Evolutionary conservation across 1,140 invertebrate genomes (phyloP).

Genomic region (Babylonia areolata): DNA sequence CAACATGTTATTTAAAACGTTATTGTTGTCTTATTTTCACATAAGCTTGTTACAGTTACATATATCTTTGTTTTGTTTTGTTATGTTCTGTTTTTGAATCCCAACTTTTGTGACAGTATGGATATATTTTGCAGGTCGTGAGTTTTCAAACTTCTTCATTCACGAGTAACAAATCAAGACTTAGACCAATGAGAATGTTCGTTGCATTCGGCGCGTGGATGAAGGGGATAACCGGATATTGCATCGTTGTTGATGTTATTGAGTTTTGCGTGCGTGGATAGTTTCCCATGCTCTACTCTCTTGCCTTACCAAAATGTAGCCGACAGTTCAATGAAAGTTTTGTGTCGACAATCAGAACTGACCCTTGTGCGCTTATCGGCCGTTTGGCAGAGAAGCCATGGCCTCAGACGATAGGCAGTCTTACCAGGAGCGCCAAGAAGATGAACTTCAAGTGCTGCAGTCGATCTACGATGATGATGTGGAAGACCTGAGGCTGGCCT

Average conservation of each 20-base stretch:
- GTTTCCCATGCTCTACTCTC: not conserved
- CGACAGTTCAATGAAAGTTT: slow-evolving; percentile 18
- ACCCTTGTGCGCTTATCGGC: not conserved
- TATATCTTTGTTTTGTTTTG: not conserved
- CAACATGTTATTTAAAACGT: too few relatives aligned
- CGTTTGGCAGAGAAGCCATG: not conserved
- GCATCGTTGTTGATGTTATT: slow-evolving; percentile 5
- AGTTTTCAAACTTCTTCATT: not conserved
- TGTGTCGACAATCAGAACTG: not conserved
- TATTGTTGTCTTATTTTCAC: too few relatives aligned
- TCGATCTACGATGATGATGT: not conserved
- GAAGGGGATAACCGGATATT: not conserved
- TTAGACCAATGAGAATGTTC: slow-evolving; percentile 1
- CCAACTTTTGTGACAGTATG: too few relatives aligned
- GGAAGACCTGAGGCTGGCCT: slow-evolving; percentile 6
- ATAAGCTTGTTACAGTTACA: not conserved
- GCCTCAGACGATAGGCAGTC: not conserved
- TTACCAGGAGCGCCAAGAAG: slow-evolving; percentile 1
- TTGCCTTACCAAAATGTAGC: not conserved
- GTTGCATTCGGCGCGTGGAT: not conserved
- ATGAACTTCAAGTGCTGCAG: slow-evolving; percentile 7
- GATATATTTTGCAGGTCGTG: not conserved
- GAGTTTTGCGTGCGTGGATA: slow-evolving; percentile 2
- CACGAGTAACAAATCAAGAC: not conserved
- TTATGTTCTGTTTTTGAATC: too few relatives aligned